Conservation (phyloP, 2,797 vertebrate species). For the Halcyon leucocephala region DNA sequence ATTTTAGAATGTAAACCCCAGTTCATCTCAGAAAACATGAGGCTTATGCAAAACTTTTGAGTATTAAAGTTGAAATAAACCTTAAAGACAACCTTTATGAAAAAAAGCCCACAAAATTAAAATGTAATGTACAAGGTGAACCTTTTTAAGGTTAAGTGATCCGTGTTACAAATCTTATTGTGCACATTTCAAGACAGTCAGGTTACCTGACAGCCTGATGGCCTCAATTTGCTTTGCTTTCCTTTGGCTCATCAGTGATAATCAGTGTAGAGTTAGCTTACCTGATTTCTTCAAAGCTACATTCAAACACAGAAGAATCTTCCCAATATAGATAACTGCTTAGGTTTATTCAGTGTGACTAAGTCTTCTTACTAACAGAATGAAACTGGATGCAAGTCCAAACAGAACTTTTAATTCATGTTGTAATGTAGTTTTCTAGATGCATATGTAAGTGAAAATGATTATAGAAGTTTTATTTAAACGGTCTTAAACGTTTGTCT, state of each 20-base stretch:
- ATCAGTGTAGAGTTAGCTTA: background rate
- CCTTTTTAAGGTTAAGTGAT: background rate
- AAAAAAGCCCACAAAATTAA: background rate
- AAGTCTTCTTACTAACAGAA: background rate
- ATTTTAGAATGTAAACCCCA: background rate
- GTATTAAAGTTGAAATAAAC: background rate
- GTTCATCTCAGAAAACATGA: background rate
- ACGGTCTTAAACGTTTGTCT: background rate
- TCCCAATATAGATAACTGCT: background rate
- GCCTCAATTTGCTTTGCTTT: conserved; percentile 21
- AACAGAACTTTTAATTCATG: background rate
- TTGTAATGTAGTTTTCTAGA: background rate
- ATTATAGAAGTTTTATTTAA: background rate
- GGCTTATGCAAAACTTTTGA: background rate
- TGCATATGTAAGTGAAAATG: background rate
- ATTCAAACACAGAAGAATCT: background rate
- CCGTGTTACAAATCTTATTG: background rate
- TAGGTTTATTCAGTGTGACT: background rate
- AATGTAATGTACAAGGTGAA: background rate
- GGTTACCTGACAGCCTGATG: background rate
- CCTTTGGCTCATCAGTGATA: background rate
- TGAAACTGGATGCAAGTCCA: background rate
- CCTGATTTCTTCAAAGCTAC: conserved; percentile 18
- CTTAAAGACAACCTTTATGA: background rate
- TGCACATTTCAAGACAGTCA: background rate